Evolutionary conservation across 2,797 vertebrate genomes (phyloP).

Genomic region (Amniataba percoides): DNA sequence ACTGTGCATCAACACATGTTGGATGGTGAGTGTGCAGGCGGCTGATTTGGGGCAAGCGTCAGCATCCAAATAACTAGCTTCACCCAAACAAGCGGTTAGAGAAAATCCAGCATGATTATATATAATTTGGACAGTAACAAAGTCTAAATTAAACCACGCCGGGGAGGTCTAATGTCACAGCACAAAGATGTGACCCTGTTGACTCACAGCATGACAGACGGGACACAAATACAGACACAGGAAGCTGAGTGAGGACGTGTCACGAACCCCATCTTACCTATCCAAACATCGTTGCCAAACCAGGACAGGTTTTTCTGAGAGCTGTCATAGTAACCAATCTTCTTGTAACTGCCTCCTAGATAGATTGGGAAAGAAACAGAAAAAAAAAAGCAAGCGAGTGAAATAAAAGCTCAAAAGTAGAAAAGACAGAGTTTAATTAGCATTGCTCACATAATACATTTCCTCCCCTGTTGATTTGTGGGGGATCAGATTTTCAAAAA

Average conservation of each 20-base stretch:
- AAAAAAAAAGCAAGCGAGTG: conserved; percentile 6
- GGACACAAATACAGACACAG: conserved; percentile 13
- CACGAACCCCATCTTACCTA: conserved; percentile 85
- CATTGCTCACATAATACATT: conserved; percentile 24
- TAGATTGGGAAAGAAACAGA: background rate
- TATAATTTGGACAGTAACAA: conserved; percentile 37
- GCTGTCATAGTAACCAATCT: conserved; percentile 98
- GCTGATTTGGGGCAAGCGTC: conserved; percentile 38
- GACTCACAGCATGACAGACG: conserved; percentile 40
- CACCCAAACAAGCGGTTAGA: conserved; percentile 43
- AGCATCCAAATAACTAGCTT: conserved; percentile 50
- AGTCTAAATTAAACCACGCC: conserved; percentile 42
- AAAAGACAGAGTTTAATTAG: conserved; percentile 28
- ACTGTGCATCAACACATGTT: conserved; percentile 37
- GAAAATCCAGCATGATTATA: conserved; percentile 52
- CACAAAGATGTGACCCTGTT: conserved; percentile 16
- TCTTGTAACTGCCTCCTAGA: conserved; percentile 94
- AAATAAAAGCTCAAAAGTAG: conserved; percentile 9
- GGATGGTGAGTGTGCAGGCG: conserved; percentile 23
- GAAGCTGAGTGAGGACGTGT: conserved; percentile 15
- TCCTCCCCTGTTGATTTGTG: conserved; percentile 8
- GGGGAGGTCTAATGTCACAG: conserved; percentile 44
- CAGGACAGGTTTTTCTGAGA: conserved; percentile 96
- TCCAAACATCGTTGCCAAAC: conserved; percentile 95
- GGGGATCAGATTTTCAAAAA: conserved; percentile 21